These are phyloP conservation scores for Clinocottus analis DNA, from an alignment of 2,113 vertebrate genomes.

Conservation along the genomic window DNA sequence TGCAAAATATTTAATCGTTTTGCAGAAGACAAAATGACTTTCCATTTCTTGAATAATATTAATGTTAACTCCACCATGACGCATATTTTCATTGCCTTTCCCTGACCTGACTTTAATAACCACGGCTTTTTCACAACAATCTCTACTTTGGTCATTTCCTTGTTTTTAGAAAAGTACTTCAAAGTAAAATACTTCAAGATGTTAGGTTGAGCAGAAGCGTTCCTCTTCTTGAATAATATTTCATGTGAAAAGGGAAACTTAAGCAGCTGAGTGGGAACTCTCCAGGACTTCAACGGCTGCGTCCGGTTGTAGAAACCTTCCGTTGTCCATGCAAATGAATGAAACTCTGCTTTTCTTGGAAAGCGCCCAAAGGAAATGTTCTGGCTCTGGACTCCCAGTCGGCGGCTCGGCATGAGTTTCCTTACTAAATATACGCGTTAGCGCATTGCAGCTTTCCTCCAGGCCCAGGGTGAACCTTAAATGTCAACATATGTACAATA, in stretches of 20 bases:
- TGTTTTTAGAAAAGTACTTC: too few relatives aligned
- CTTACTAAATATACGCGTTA: background rate
- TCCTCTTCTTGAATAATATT: background rate
- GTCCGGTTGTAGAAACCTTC: background rate
- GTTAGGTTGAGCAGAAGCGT: background rate
- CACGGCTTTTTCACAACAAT: background rate
- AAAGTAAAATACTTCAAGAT: background rate
- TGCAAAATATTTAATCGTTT: too few relatives aligned
- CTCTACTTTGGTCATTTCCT: background rate
- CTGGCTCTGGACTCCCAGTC: background rate
- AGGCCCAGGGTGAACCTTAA: background rate
- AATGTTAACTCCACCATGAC: background rate
- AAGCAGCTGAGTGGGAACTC: background rate
- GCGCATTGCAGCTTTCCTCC: background rate
- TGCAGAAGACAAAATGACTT: too few relatives aligned
- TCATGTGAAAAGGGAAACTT: background rate
- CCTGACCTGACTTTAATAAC: too few relatives aligned
- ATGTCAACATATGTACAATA: constrained; percentile 5
- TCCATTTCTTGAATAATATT: too few relatives aligned
- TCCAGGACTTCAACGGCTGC: too few relatives aligned
- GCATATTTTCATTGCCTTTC: too few relatives aligned
- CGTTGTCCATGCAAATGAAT: background rate
- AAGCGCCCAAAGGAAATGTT: background rate
- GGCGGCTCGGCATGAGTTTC: background rate
- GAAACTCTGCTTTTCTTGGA: background rate